These are phyloP conservation scores for Hydriomena furcata DNA, from an alignment of 2,888 invertebrate species.

Conservation along the genomic window DNA sequence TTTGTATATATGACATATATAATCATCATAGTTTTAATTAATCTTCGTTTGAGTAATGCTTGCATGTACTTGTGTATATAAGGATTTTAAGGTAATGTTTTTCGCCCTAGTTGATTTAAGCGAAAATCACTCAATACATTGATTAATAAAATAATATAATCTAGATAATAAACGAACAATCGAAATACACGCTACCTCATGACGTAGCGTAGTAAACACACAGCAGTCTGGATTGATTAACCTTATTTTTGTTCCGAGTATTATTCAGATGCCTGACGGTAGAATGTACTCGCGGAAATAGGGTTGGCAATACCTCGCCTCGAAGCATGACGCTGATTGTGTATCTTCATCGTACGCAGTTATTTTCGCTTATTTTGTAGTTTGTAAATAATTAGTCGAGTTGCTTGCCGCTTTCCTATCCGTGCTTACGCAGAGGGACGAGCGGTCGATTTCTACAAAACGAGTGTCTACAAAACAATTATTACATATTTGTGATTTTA, in stretches of 20 bases:
- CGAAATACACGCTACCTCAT: conserved; percentile 4
- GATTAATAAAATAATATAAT: background rate
- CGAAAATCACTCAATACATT: background rate
- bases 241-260: background rate
- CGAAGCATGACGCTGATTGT: conserved; percentile 6
- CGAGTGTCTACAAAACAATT: background rate
- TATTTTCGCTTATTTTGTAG: conserved; percentile 1
- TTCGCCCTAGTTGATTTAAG: background rate
- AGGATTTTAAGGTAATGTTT: background rate
- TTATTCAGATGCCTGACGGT: too few species aligned
- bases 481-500: too few species aligned
- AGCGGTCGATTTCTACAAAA: too few species aligned
- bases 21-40: background rate
- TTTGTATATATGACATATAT: background rate
- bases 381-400: background rate
- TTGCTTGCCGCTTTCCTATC: conserved; percentile 1
- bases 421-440: background rate
- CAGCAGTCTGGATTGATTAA: conserved; percentile 3
- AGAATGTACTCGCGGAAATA: background rate
- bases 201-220: conserved; percentile 6
- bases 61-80: background rate
- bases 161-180: background rate
- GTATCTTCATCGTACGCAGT: conserved; percentile 4
- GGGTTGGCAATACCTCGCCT: background rate
- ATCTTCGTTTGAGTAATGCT: background rate